These are phyloP conservation scores for Chloromyia formosa DNA, from an alignment of 2,888 invertebrate genomes.

Conservation along the genomic window DNA sequence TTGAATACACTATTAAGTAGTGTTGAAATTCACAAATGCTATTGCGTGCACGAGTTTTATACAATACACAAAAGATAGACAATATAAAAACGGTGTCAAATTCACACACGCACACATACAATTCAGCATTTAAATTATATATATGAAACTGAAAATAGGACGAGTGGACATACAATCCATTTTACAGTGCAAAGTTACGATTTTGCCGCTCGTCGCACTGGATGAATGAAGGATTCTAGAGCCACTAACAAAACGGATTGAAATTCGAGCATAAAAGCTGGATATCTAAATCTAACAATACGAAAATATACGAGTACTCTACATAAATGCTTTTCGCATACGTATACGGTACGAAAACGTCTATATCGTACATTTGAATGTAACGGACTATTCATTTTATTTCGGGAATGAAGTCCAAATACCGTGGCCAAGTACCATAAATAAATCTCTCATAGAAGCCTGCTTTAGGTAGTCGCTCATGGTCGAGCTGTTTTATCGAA, in stretches of 20 bases:
- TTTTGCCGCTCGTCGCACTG: not conserved
- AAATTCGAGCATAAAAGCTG: not conserved
- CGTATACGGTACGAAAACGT: not conserved
- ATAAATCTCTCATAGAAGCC: slow-evolving; percentile 23
- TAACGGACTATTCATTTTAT: slow-evolving; percentile 34
- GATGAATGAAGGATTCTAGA: slow-evolving; percentile 23
- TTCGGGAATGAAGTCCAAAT: slow-evolving; percentile 24
- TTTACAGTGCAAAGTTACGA: slow-evolving; percentile 20
- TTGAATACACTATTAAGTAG: not conserved
- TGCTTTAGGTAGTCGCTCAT: slow-evolving; percentile 22
- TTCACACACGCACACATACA: not conserved
- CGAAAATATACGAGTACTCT: not conserved
- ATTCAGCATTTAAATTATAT: slow-evolving; percentile 38
- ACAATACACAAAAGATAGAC: not conserved
- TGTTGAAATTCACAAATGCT: not conserved
- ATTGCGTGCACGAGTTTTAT: not conserved
- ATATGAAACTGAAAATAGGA: slow-evolving; percentile 4
- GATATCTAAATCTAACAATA: slow-evolving; percentile 17
- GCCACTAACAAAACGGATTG: not conserved
- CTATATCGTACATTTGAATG: not conserved
- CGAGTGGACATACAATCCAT: slow-evolving; percentile 8
- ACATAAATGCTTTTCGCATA: not conserved
- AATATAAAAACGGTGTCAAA: slow-evolving; percentile 35
- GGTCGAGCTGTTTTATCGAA: slow-evolving; percentile 26
- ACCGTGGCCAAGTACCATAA: slow-evolving; percentile 33